Percentiles rank a stretch among this genome's conserved stretches.
Conservation (phyloP, 2,113 vertebrate species). For the Craseonycteris thonglongyai region DNA sequence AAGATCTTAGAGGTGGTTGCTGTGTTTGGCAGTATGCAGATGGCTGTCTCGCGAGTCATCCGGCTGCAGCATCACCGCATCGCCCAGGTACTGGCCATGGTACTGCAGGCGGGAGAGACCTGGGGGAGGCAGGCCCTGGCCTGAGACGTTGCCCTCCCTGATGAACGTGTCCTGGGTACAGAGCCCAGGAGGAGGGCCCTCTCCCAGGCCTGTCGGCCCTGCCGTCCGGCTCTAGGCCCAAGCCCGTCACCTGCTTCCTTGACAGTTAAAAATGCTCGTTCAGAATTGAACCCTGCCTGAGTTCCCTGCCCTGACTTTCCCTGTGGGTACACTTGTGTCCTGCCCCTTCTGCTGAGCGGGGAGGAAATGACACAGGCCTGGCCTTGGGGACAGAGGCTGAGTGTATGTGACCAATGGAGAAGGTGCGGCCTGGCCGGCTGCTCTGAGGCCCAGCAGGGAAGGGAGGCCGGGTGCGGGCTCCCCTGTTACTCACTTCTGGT, state of each 20-base stretch:
- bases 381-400: background rate
- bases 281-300: background rate
- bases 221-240: background rate
- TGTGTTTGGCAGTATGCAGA: constrained; percentile 98
- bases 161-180: accelerated
- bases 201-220: background rate
- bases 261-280: background rate
- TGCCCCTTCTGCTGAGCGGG: too few species aligned
- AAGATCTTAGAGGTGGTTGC: constrained; percentile 98
- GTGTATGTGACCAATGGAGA: background rate
- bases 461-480: accelerated
- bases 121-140: background rate
- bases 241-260: background rate
- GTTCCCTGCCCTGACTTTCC: too few species aligned
- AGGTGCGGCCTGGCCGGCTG: background rate
- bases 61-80: constrained; percentile 97
- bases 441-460: background rate
- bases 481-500: background rate
- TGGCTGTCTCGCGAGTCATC: constrained; percentile 97
- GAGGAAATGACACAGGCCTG: background rate
- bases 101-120: background rate
- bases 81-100: constrained; percentile 85
- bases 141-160: background rate
- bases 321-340: background rate
- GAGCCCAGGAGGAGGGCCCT: background rate